Base-by-base conservation (phyloP, 2,888 invertebrate species). In the Acanthoscelides obtectus region DNA sequence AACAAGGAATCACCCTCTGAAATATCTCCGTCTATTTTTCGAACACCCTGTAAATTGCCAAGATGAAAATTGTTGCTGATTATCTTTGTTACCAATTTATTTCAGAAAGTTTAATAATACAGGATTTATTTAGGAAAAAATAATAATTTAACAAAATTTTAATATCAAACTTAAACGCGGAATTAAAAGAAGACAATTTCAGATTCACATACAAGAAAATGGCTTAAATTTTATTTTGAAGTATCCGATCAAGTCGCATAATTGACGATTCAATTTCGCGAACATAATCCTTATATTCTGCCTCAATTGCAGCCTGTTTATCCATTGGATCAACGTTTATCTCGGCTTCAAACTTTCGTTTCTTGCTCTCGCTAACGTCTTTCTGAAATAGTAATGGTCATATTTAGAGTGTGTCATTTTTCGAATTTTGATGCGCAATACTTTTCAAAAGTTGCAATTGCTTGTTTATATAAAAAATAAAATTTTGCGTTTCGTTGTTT, bases 181-280 rank as follows among this genome's bases (percentile, higher is more conserved):
- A 6, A 17, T 45, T 12, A 17, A 45, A 45, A 45, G 17, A 1
- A 45, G 5, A 45, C 6, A 45, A 4, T 45, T 45, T n/a, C 6
- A 3, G 45, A 45, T 45, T 4, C 17, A 12, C 17, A 45, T 12
- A 12, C 17, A 45, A 45, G 6, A 12, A 45, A 6, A 12, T 12
- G 17, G 17, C 8, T 45, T 45, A 45, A 6, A 45, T 45, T 45
- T 45, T 12, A 17, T 45, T 12, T 12, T 22, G 63, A 27, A 45
- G 22, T 17, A 27, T 17, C 20, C 22, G 69, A 70, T 71, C 70
- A 22, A 78, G 70, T 70, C 72, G 72, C n/a, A 71, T 71, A 12
- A 77, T 70, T 1, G 77, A 75, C 64, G 72, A 66, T 66, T 79
- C 77, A 20, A 81, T 76, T 69, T 78, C 77, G 2, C 77, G 77